phyloP scores from a whole-genome alignment of 2,888 invertebrate genomes.

The Seira sanloemensis region DNA sequence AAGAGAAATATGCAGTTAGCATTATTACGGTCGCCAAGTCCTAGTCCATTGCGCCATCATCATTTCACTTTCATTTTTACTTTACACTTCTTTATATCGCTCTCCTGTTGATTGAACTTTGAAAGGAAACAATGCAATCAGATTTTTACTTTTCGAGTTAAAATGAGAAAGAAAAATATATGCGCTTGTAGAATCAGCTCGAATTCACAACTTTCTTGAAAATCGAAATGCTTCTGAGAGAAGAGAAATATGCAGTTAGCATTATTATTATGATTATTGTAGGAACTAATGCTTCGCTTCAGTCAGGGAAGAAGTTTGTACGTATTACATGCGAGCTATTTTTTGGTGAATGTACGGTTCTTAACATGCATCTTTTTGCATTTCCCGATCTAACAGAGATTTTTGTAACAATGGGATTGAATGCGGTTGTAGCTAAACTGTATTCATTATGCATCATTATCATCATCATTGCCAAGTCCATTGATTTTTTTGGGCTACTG shows the following conservation, averaged over 20 bases:
- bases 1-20: neutral
- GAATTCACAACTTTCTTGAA: neutral
- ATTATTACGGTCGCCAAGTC: neutral
- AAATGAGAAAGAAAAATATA: no score
- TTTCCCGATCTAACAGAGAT: slow-evolving; percentile 11
- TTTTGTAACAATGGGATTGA: neutral
- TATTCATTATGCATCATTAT: slow-evolving; percentile 28
- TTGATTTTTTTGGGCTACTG: slow-evolving; percentile 11
- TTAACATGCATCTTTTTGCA: slow-evolving; percentile 9
- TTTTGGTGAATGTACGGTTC: neutral
- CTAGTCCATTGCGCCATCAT: neutral
- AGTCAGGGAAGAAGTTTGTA: no score
- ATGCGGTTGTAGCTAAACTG: neutral
- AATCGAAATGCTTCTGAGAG: neutral
- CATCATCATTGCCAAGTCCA: slow-evolving; percentile 48
- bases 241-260: no score
- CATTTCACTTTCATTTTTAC: neutral
- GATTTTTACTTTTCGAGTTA: neutral
- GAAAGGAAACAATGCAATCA: neutral
- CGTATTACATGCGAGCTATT: neutral
- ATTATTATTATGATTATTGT: no score
- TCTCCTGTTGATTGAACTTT: neutral
- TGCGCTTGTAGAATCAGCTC: no score
- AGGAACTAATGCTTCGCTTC: no score
- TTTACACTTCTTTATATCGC: neutral